A percentile compares a stretch with the other conserved stretches of the same genome.
Evolutionary conservation across 1,140 invertebrate genomes (phyloP).

Genomic region (Pogonognathellus flavescens): DNA sequence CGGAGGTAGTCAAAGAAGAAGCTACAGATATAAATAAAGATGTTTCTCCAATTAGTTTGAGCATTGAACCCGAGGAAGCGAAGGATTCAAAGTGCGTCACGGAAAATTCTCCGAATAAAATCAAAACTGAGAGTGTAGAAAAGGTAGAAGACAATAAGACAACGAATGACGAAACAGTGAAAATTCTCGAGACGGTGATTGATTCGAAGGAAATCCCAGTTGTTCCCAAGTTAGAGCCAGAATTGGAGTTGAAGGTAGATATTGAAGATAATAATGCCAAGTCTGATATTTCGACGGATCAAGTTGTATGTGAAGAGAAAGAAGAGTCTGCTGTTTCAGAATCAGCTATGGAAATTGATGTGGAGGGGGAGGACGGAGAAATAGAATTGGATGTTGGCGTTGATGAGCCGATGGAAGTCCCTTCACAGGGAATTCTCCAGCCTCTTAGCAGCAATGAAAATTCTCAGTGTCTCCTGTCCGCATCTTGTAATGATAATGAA

Average conservation of each 20-base stretch:
- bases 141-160: not conserved
- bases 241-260: constrained; percentile 31
- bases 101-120: not conserved
- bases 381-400: constrained; percentile 44
- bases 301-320: constrained; percentile 1
- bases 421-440: constrained; percentile 40
- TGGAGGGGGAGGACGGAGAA: constrained; percentile 27
- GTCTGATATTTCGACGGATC: not conserved
- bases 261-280: not conserved
- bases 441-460: constrained; percentile 26
- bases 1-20: not conserved
- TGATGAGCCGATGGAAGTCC: constrained; percentile 40
- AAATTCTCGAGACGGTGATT: constrained; percentile 13
- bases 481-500: constrained; percentile 16
- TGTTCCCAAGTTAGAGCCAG: not conserved
- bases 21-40: not conserved
- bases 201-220: not conserved
- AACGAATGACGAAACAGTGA: constrained; percentile 7
- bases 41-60: not conserved
- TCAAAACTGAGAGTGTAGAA: not conserved
- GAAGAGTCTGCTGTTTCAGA: not conserved
- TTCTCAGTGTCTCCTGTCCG: constrained; percentile 1
- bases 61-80: not conserved
- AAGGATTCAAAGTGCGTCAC: not conserved
- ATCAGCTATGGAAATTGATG: constrained; percentile 27